Percentiles rank a stretch among this genome's conserved stretches.
phyloP scores from a whole-genome alignment of 2,797 vertebrate species.

The Coregonus sp. region DNA sequence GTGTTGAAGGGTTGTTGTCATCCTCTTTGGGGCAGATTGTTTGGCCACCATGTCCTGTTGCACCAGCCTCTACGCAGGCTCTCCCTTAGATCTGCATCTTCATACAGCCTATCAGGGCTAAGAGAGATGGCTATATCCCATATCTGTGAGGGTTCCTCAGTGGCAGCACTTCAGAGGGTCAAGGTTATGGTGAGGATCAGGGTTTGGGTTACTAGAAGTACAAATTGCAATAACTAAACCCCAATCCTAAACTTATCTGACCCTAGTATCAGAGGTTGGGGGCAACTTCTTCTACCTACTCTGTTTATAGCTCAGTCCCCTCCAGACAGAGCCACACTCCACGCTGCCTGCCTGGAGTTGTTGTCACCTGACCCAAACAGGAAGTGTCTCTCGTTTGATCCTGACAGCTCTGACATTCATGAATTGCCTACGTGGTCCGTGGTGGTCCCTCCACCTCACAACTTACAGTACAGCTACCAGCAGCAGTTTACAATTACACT shows the following conservation, averaged over 20 bases:
- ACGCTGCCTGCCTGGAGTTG: no score
- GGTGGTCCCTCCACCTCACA: constrained; percentile 82
- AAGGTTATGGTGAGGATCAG: not conserved
- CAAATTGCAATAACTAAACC: not conserved
- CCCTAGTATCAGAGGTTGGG: no score
- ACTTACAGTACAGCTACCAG: constrained; percentile 80
- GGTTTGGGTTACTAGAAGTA: constrained; percentile 44
- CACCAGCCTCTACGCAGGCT: not conserved
- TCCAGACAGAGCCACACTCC: no score
- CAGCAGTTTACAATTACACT: constrained; percentile 85
- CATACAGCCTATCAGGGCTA: not conserved
- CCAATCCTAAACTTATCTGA: no score
- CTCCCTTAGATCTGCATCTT: not conserved
- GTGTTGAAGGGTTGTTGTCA: constrained; percentile 2
- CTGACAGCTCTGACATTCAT: no score
- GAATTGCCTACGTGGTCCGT: constrained; percentile 50
- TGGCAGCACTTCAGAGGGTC: not conserved
- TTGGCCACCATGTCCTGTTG: not conserved
- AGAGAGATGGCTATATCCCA: not conserved
- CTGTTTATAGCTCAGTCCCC: no score
- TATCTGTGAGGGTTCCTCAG: not conserved
- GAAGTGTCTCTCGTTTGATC: no score
- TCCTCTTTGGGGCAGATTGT: not conserved
- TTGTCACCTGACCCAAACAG: no score
- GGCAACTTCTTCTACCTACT: no score